Base-by-base conservation (phyloP, 1,140 invertebrate species). In the Paramacrobiotus metropolitanus region DNA sequence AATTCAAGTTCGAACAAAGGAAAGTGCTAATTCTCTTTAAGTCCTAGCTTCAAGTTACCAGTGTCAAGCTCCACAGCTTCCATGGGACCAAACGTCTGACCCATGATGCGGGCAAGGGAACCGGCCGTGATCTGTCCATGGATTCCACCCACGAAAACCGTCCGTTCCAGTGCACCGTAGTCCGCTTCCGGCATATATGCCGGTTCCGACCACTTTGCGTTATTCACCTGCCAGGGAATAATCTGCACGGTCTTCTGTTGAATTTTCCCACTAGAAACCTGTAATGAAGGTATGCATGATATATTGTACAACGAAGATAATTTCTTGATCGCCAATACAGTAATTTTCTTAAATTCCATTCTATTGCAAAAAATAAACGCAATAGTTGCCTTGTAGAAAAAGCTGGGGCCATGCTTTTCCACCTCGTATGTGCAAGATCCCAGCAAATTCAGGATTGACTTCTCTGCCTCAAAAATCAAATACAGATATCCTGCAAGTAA, bases 51-150 rank as follows among this genome's bases (percentile, higher is more conserved):
- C n/a, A n/a, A 40, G 9, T 15, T 40, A 40, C 34, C 34, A n/a
- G 34, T 40, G n/a, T 40, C 34, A 40, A 40, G 9, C 34, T 9
- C n/a, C 9, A n/a, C 34, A n/a, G 34, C 34, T 15, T 15, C 34
- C 34, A 40, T n/a, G 34, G 9, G 9, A 9, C n/a, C 9, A n/a
- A 40, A 40, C 34, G n/a, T 9, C 9, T 40, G 9, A n/a, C n/a
- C 34, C 34, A 40, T 15, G 9, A 40, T n/a, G 9, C n/a, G 9
- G n/a, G 34, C 34, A 9, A 98, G 79, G 0, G 83, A 86, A 70
- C 88, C 82, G 29, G 92, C 91, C 62, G 83, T 90, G 48, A 97
- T 75, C 84, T 94, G 90, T 59, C 93, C 94, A 73, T 98, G 94
- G 44, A 98, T 75, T 45, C 90, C 92, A 30, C 94, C 93, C 55